phyloP scores from a whole-genome alignment of 2,113 vertebrate species.

The Dryoscopus gambensis region DNA sequence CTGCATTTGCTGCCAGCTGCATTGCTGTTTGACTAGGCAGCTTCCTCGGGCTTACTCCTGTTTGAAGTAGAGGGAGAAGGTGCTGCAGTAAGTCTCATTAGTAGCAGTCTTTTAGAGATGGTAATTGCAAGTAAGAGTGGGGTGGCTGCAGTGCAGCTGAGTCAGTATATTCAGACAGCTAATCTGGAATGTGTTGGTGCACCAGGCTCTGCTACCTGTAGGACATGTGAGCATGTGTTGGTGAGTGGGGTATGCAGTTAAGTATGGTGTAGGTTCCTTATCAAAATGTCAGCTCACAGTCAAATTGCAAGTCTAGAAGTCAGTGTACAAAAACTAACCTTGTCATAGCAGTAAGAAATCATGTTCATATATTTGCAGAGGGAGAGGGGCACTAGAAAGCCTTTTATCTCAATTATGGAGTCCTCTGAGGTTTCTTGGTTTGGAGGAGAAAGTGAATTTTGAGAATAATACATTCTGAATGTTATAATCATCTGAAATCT shows the following conservation, averaged over 20 bases:
- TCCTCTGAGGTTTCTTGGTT: neutral
- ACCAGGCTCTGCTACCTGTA: neutral
- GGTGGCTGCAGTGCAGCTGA: neutral
- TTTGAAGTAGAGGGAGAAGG: neutral
- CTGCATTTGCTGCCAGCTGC: neutral
- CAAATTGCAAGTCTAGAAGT: neutral
- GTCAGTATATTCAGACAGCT: neutral
- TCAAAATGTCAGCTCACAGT: neutral
- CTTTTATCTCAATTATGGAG: neutral
- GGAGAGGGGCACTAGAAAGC: neutral
- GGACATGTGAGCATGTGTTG: accelerated
- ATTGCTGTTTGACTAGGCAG: accelerated
- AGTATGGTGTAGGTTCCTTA: neutral
- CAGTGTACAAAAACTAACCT: neutral
- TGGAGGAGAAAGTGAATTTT: neutral
- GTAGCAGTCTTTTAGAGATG: neutral
- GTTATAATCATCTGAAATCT: neutral
- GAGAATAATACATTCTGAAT: neutral
- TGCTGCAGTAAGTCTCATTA: neutral
- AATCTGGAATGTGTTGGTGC: neutral
- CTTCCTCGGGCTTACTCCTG: neutral
- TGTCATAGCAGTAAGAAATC: neutral
- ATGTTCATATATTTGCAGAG: neutral
- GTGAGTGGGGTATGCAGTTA: neutral
- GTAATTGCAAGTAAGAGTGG: neutral